Percentiles rank a stretch among this genome's conserved stretches.
Evolutionary conservation across 2,888 invertebrate species (phyloP).

Genomic region (Nomada fucata): DNA sequence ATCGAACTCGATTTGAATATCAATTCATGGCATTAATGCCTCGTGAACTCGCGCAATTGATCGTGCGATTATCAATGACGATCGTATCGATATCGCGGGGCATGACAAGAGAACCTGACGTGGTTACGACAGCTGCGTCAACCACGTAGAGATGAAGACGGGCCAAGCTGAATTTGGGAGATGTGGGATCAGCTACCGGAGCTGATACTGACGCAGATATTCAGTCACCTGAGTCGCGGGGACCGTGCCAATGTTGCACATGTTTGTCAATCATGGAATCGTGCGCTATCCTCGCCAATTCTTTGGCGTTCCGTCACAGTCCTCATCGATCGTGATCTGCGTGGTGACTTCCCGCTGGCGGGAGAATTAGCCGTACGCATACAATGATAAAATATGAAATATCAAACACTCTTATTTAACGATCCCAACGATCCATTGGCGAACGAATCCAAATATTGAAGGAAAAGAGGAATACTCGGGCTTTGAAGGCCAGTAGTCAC

Average conservation of each 20-base stretch:
- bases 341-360: constrained; percentile 75
- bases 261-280: constrained; percentile 79
- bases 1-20: neutral
- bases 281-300: constrained; percentile 77
- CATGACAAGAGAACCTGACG: constrained; percentile 43
- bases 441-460: neutral
- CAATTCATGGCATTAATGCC: constrained; percentile 17
- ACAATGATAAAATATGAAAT: constrained; percentile 1
- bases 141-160: constrained; percentile 74
- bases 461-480: neutral
- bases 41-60: constrained; percentile 24
- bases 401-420: neutral
- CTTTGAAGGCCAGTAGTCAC: neutral
- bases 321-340: constrained; percentile 79
- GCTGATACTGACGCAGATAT: constrained; percentile 82
- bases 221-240: constrained; percentile 76
- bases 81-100: constrained; percentile 38
- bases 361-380: constrained; percentile 76
- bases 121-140: constrained; percentile 53
- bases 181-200: constrained; percentile 83
- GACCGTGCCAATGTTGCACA: constrained; percentile 78
- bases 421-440: neutral
- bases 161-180: constrained; percentile 74
- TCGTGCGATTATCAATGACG: constrained; percentile 44
- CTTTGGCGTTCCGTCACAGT: constrained; percentile 81